These are phyloP conservation scores for Scaptomyza caliginosa DNA, from an alignment of 2,888 invertebrate genomes.

Conservation along the genomic window DNA sequence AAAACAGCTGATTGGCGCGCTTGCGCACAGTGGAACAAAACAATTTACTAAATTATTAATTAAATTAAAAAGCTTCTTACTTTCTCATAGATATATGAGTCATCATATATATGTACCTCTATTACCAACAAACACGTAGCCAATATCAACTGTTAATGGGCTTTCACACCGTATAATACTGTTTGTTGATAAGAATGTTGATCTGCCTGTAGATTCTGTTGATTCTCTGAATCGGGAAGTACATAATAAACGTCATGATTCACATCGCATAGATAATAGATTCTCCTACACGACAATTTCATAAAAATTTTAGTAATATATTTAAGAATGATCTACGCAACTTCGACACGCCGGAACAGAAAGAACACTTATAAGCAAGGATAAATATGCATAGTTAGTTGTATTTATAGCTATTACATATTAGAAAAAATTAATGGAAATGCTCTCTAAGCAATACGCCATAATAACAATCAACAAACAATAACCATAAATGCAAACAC, in stretches of 20 bases:
- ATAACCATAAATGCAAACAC: slow-evolving; percentile 47
- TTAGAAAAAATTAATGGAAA: too few species aligned
- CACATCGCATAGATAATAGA: slow-evolving; percentile 14
- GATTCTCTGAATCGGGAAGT: slow-evolving; percentile 5
- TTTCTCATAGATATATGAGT: too few species aligned
- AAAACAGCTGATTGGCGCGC: slow-evolving; percentile 45
- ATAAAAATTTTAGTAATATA: background rate
- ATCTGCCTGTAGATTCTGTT: background rate
- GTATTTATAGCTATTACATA: background rate
- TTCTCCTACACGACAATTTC: background rate
- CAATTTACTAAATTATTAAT: too few species aligned
- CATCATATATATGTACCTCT: too few species aligned
- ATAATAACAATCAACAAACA: slow-evolving; percentile 27
- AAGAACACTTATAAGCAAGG: slow-evolving; percentile 20
- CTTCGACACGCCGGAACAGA: background rate
- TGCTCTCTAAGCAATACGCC: slow-evolving; percentile 15
- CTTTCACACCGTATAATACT: background rate
- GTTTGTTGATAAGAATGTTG: background rate
- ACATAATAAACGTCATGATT: slow-evolving; percentile 11
- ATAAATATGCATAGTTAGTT: background rate
- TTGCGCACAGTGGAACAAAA: slow-evolving; percentile 43
- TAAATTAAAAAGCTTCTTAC: too few species aligned
- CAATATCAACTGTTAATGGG: background rate
- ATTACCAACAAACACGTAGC: too few species aligned
- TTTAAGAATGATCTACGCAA: background rate